Evolutionary conservation across 1,140 invertebrate species (phyloP).

Genomic region (Habropoda laboriosa): DNA sequence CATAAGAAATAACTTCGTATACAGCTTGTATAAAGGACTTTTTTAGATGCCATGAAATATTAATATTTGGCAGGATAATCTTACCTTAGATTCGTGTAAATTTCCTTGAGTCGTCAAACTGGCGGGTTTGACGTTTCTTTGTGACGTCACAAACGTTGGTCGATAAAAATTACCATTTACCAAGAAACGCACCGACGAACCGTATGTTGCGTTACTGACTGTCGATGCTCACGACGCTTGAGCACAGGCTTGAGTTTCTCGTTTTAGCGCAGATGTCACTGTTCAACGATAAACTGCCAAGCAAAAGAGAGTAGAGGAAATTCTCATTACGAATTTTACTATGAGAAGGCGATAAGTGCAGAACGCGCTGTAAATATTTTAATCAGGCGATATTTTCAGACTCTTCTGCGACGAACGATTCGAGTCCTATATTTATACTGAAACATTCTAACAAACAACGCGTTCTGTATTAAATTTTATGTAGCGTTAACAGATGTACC

Average conservation of each 20-base stretch:
- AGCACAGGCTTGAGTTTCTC: background rate
- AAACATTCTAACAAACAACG: background rate
- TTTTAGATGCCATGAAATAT: background rate
- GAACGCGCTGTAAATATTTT: background rate
- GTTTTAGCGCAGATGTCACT: background rate
- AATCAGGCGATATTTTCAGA: background rate
- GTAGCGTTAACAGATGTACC: constrained; percentile 28
- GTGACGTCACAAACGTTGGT: background rate
- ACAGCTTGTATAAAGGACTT: background rate
- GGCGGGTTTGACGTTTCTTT: background rate
- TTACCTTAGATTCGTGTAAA: background rate
- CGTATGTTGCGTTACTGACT: constrained; percentile 21
- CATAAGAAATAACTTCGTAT: background rate
- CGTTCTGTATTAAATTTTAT: background rate
- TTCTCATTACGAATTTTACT: constrained; percentile 11
- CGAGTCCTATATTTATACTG: background rate
- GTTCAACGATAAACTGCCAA: background rate
- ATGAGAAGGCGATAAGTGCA: constrained; percentile 26
- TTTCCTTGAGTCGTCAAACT: background rate
- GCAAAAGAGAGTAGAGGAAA: background rate
- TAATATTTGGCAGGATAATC: background rate
- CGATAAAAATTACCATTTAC: constrained; percentile 24
- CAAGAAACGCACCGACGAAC: background rate
- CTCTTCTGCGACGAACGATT: background rate
- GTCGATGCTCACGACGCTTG: background rate